Evolutionary conservation across 2,113 vertebrate genomes (phyloP).

Genomic region (Leptobrachium ailaonicum): DNA sequence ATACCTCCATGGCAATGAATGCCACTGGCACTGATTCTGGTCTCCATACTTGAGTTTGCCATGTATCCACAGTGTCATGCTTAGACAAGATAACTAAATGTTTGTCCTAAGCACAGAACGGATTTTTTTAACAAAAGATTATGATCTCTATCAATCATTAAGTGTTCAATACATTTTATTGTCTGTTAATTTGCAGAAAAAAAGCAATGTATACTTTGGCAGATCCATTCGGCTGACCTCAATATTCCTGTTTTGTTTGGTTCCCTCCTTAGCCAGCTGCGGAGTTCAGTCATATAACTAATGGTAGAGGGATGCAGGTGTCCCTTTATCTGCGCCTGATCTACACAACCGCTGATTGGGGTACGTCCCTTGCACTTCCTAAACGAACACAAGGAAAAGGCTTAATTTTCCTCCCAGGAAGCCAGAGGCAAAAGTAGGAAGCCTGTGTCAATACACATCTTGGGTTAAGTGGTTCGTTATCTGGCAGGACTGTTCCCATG

Average conservation of each 20-base stretch:
- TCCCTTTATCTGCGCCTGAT: conserved; percentile 52
- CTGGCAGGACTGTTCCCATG: conserved; percentile 55
- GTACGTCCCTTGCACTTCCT: conserved; percentile 62
- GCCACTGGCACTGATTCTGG: neutral
- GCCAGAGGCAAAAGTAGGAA: conserved; percentile 70
- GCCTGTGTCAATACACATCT: conserved; percentile 62
- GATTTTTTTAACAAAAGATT: neutral
- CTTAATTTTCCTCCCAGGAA: conserved; percentile 74
- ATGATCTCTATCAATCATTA: neutral
- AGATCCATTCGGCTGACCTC: no score
- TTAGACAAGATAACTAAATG: conserved; percentile 18
- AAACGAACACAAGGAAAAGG: conserved; percentile 67
- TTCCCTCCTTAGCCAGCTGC: neutral
- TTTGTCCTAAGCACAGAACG: neutral
- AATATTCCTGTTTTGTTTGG: no score
- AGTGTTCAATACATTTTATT: neutral
- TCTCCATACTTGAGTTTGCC: neutral
- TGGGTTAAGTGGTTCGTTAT: conserved; percentile 55
- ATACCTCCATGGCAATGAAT: neutral
- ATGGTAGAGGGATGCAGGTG: conserved; percentile 61
- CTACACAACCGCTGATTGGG: conserved; percentile 54
- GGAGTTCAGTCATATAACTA: neutral
- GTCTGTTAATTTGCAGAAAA: neutral
- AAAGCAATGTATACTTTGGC: neutral
- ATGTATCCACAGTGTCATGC: conserved; percentile 24